These are phyloP conservation scores for Phyto melanocephala DNA, from an alignment of 2,888 invertebrate genomes.

Conservation along the genomic window DNA sequence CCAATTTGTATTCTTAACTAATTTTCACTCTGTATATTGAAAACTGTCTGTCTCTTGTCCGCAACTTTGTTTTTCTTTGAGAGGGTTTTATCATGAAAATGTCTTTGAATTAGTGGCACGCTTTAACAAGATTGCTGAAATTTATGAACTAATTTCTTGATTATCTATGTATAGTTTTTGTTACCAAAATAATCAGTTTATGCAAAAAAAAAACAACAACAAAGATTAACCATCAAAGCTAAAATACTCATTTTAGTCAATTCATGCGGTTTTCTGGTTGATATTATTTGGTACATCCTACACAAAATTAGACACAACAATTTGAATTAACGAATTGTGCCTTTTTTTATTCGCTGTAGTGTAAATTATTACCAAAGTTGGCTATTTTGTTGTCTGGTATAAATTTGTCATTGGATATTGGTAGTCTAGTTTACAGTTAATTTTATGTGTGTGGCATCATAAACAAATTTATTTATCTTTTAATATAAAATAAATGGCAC, in stretches of 20 bases:
- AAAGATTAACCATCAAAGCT: not conserved
- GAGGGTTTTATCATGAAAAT: not conserved
- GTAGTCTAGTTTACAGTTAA: not conserved
- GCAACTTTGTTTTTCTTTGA: not conserved
- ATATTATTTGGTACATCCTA: constrained; percentile 20
- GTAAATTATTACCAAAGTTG: constrained; percentile 30
- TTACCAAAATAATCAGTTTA: constrained; percentile 2
- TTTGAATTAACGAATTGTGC: not conserved
- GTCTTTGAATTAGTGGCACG: constrained; percentile 13
- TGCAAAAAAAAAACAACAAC: not conserved
- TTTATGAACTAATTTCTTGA: constrained; percentile 9
- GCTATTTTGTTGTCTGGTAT: constrained; percentile 1
- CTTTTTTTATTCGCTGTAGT: not conserved
- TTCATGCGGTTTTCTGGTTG: not conserved
- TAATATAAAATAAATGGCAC: constrained; percentile 2
- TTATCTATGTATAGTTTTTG: not conserved
- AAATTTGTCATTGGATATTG: constrained; percentile 21
- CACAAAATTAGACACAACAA: constrained; percentile 11
- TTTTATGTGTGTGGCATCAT: constrained; percentile 24
- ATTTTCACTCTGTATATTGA: not conserved
- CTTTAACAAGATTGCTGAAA: not conserved
- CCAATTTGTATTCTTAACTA: not conserved
- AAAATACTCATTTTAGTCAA: not conserved
- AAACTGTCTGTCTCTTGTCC: not conserved
- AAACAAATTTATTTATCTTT: not conserved